A percentile compares a stretch with the other conserved stretches of the same genome.
These are phyloP conservation scores for Acanthornis magna DNA, from an alignment of 2,797 vertebrate species.

Conservation along the genomic window DNA sequence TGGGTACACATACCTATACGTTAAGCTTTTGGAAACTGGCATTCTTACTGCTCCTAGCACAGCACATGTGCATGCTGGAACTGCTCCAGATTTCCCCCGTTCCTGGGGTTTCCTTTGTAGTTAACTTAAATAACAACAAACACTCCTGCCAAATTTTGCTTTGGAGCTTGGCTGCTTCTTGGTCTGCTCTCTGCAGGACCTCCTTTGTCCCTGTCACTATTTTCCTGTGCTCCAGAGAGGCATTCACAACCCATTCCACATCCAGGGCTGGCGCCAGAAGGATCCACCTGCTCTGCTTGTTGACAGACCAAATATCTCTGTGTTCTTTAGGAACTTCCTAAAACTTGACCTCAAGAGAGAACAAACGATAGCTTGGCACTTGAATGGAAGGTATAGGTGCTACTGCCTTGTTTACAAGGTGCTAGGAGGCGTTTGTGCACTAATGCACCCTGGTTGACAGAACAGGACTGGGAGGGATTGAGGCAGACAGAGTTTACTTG, in stretches of 20 bases:
- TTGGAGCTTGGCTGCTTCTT: constrained; percentile 7
- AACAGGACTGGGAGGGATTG: rapidly evolving
- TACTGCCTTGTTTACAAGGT: background rate
- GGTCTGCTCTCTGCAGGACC: background rate
- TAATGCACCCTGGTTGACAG: background rate
- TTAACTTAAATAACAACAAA: constrained; percentile 30
- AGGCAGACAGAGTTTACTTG: background rate
- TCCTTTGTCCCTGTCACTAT: background rate
- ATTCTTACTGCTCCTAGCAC: background rate
- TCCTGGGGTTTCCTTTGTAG: background rate
- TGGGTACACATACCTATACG: rapidly evolving
- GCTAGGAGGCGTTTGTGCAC: background rate
- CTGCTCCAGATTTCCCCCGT: background rate
- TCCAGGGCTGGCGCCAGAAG: background rate
- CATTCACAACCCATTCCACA: background rate
- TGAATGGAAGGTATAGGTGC: background rate
- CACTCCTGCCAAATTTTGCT: background rate
- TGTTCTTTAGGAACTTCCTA: background rate
- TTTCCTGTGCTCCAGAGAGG: background rate
- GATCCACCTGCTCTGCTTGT: background rate
- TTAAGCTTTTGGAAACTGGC: background rate
- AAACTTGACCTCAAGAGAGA: background rate
- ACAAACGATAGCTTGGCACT: background rate
- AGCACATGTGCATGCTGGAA: background rate
- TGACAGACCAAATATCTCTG: background rate